Evolutionary conservation across 2,113 vertebrate species (phyloP).

Genomic region (Pseudorectes ferrugineus): DNA sequence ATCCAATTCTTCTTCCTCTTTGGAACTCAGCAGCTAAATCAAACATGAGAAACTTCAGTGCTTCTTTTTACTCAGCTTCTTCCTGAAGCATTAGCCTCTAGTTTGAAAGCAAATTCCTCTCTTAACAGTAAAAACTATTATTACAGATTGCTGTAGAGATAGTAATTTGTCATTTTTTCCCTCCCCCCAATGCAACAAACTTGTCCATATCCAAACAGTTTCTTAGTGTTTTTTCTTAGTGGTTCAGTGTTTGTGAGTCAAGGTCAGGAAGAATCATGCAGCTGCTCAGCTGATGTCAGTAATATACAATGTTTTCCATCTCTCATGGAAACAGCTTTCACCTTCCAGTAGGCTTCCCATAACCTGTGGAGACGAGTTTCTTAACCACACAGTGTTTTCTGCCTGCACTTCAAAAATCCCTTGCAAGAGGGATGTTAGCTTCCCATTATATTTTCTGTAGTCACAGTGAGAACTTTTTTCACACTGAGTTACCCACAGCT

Average conservation of each 20-base stretch:
- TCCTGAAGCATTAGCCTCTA: neutral
- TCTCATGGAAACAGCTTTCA: neutral
- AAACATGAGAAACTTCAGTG: neutral
- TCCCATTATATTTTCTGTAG: neutral
- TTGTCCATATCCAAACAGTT: neutral
- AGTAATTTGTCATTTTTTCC: neutral
- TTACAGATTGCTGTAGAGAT: neutral
- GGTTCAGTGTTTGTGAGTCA: neutral
- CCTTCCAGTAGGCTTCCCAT: neutral
- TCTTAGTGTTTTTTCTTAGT: neutral
- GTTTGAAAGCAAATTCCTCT: neutral
- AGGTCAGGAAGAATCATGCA: neutral
- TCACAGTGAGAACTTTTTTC: neutral
- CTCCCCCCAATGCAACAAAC: neutral
- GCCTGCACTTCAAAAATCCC: neutral
- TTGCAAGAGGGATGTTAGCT: neutral
- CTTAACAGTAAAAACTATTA: neutral
- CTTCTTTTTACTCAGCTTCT: neutral
- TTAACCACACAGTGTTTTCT: neutral
- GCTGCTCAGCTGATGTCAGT: neutral
- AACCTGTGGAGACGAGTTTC: neutral
- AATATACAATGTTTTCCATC: neutral
- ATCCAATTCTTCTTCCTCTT: slow-evolving; percentile 1
- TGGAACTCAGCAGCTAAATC: neutral
- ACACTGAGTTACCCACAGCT: neutral